Conservation (phyloP, 2,797 vertebrate genomes). For the Anniella stebbinsi region DNA sequence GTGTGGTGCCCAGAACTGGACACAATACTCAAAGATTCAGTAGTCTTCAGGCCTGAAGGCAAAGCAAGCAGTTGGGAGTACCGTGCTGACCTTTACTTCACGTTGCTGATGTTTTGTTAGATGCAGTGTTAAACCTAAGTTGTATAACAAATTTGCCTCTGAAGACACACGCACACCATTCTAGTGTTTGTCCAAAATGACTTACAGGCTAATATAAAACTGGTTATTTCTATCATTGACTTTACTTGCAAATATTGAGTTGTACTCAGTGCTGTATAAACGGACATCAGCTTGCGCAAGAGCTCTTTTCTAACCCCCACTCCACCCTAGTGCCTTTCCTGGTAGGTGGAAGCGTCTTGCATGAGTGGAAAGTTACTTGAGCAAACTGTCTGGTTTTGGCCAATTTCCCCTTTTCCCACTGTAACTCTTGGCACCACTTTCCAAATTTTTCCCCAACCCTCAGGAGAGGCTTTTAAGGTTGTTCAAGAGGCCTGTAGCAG, state of each 20-base stretch:
- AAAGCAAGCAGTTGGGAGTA: neutral
- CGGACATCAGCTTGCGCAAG: neutral
- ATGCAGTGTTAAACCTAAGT: neutral
- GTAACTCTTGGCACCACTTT: neutral
- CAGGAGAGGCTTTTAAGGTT: neutral
- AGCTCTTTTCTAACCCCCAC: neutral
- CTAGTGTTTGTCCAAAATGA: neutral
- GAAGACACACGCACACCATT: neutral
- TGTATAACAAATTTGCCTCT: neutral
- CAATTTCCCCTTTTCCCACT: neutral
- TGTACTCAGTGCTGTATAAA: no score
- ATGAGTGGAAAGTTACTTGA: neutral
- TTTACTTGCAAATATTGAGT: neutral
- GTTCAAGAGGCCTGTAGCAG: no score
- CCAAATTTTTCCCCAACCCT: neutral
- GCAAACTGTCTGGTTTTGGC: neutral
- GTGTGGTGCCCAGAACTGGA: no score
- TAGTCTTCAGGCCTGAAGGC: conserved; percentile 18
- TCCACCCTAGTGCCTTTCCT: neutral
- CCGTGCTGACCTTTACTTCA: neutral
- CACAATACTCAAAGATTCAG: no score
- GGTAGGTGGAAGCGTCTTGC: neutral
- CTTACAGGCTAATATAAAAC: neutral
- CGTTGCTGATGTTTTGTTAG: neutral
- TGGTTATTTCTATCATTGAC: neutral